Conservation (phyloP, 2,888 invertebrate genomes). For the Hirudinaria manillensis region DNA sequence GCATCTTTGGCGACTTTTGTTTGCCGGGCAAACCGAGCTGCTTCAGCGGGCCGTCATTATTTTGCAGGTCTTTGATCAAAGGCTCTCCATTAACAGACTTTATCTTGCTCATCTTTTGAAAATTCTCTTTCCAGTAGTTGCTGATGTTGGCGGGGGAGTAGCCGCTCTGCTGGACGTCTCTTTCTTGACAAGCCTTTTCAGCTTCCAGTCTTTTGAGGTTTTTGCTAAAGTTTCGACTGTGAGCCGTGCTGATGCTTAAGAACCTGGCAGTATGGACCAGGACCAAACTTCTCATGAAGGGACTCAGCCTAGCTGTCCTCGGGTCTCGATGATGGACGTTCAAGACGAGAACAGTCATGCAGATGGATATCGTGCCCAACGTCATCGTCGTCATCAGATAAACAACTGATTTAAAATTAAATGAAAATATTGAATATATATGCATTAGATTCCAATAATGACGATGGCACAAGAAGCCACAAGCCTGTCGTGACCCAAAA, state of each 20-base stretch:
- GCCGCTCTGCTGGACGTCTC: not conserved
- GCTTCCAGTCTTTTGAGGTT: not conserved
- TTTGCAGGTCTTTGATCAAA: not conserved
- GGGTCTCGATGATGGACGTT: conserved; percentile 39
- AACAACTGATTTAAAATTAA: conserved; percentile 32
- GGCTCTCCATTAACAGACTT: conserved; percentile 6
- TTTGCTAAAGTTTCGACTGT: conserved; percentile 15
- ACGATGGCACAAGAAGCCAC: not conserved
- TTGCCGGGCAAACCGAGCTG: not conserved
- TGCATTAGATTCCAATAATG: not conserved
- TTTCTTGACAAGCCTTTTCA: not conserved
- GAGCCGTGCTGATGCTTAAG: conserved; percentile 21
- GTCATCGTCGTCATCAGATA: conserved; percentile 41
- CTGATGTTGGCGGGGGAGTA: not conserved
- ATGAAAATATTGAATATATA: not conserved
- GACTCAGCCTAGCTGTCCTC: not conserved
- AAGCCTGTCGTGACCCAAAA: not conserved
- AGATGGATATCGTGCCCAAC: conserved; percentile 40
- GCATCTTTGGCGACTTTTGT: not conserved
- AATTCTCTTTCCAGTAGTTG: conserved; percentile 11
- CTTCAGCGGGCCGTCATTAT: not conserved
- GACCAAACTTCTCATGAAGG: conserved; percentile 16
- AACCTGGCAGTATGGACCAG: conserved; percentile 24
- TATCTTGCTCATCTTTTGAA: conserved; percentile 1
- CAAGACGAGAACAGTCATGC: conserved; percentile 40